A percentile compares a stretch with the other conserved stretches of the same genome.
Evolutionary conservation across 2,797 vertebrate species (phyloP).

Genomic region (Spinibarbus caldwelli): DNA sequence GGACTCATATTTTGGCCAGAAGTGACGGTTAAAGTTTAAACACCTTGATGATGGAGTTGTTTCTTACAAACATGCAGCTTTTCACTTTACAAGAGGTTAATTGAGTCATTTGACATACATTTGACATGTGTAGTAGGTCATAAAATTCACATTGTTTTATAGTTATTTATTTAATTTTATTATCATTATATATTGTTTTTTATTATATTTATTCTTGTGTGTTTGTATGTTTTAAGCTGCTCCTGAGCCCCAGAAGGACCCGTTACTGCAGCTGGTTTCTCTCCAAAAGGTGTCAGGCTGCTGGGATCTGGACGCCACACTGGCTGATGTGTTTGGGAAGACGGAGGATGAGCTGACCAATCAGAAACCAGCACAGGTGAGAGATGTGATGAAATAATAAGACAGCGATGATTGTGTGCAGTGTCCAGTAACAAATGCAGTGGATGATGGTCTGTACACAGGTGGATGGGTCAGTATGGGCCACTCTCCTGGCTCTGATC

Average conservation of each 20-base stretch:
- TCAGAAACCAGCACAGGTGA: slow-evolving; percentile 69
- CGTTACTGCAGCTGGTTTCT: slow-evolving; percentile 72
- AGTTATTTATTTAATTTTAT: neutral
- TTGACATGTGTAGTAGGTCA: neutral
- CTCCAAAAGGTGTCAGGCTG: slow-evolving; percentile 81
- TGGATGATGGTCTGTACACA: slow-evolving; percentile 48
- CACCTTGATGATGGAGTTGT: neutral
- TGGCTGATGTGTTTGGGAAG: slow-evolving; percentile 70
- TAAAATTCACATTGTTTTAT: neutral
- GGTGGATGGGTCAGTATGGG: slow-evolving; percentile 75
- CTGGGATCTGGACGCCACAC: slow-evolving; percentile 71
- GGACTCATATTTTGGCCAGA: too few species aligned
- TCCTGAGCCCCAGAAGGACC: slow-evolving; percentile 30
- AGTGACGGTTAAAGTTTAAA: too few species aligned
- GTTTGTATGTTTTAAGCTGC: neutral
- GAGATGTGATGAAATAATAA: slow-evolving; percentile 35
- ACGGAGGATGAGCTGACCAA: slow-evolving; percentile 66
- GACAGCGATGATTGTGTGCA: neutral
- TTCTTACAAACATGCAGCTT: too few species aligned
- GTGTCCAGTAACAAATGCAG: neutral
- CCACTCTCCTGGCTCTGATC: slow-evolving; percentile 80
- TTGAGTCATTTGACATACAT: too few species aligned
- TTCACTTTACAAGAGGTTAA: neutral
- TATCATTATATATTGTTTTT: too few species aligned
- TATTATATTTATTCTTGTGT: too few species aligned